Conservation (phyloP, 2,113 vertebrate species). For the Rhinogobius similis region DNA sequence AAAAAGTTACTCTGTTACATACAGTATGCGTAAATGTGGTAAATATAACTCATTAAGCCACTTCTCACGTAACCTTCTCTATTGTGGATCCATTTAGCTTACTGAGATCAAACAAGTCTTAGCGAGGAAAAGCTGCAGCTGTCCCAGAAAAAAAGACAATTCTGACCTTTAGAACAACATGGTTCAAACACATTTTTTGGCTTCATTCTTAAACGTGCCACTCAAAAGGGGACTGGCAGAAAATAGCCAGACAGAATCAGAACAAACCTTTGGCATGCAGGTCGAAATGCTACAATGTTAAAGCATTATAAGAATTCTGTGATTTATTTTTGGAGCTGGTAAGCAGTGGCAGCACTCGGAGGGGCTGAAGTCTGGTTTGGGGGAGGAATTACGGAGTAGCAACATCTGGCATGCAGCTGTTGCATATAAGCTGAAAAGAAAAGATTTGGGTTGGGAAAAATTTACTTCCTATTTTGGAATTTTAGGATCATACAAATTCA, state of each 20-base stretch:
- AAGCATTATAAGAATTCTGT: background rate
- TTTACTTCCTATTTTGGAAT: background rate
- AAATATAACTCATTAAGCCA: too few relatives aligned
- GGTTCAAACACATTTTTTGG: conserved; percentile 38
- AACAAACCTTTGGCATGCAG: background rate
- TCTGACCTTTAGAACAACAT: background rate
- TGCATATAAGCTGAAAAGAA: conserved; percentile 1
- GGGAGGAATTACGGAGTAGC: conserved; percentile 1
- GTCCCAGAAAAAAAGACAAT: background rate
- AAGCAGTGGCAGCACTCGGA: conserved; percentile 5
- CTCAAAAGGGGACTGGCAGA: conserved; percentile 19
- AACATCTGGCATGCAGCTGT: conserved; percentile 6
- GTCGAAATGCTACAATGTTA: background rate
- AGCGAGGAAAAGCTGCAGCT: background rate
- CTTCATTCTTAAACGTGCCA: conserved; percentile 48
- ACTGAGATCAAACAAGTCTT: background rate
- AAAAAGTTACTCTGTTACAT: too few relatives aligned
- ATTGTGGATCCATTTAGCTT: too few relatives aligned
- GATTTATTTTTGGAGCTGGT: conserved; percentile 3
- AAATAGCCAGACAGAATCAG: conserved; percentile 19
- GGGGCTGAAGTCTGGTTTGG: background rate
- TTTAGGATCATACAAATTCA: background rate
- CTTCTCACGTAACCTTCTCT: too few relatives aligned
- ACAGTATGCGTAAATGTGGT: too few relatives aligned
- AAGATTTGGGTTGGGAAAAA: background rate